A percentile compares a stretch with the other conserved stretches of the same genome.
These are phyloP conservation scores for Agapornis roseicollis DNA, from an alignment of 2,113 vertebrate genomes.

Conservation along the genomic window DNA sequence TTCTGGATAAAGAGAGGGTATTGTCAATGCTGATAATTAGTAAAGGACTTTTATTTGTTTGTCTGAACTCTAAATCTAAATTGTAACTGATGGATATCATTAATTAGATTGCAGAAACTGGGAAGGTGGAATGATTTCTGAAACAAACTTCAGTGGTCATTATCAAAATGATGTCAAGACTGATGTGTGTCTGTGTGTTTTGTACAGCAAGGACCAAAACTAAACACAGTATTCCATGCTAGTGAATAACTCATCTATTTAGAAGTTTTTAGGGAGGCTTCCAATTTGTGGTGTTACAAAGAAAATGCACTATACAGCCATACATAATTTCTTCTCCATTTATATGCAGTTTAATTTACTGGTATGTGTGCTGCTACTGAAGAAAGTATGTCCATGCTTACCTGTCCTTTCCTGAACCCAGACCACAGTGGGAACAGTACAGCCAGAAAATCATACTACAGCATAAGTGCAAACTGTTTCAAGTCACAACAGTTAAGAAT, in stretches of 20 bases:
- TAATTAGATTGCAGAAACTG: neutral
- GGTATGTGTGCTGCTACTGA: no score
- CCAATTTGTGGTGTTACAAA: neutral
- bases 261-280: neutral
- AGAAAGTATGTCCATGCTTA: fast-evolving
- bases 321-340: neutral
- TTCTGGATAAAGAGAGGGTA: neutral
- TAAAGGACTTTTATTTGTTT: neutral
- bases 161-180: neutral
- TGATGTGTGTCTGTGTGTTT: fast-evolving
- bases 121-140: neutral
- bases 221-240: neutral
- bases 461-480: neutral
- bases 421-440: no score
- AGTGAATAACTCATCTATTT: neutral
- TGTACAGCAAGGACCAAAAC: neutral
- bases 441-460: neutral
- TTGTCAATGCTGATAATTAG: fast-evolving
- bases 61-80: neutral
- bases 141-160: neutral
- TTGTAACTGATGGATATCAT: neutral
- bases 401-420: neutral
- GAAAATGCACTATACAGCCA: neutral
- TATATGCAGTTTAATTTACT: neutral
- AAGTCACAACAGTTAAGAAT: neutral